A percentile compares a stretch with the other conserved stretches of the same genome.
These are phyloP conservation scores for Equus quagga DNA, from an alignment of 2,113 vertebrate species.

Conservation along the genomic window DNA sequence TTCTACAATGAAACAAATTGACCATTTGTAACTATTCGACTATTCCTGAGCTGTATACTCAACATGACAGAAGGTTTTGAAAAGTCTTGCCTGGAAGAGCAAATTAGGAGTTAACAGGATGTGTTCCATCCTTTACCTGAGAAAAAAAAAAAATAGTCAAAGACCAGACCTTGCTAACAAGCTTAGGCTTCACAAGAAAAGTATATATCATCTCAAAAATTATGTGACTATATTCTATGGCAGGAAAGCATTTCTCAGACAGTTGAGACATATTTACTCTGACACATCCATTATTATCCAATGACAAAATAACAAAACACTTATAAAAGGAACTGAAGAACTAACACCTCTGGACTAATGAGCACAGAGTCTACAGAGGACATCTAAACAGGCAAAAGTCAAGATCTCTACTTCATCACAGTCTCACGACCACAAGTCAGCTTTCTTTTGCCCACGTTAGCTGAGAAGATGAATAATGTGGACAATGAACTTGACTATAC, in stretches of 20 bases:
- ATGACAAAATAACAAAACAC: slow-evolving; percentile 51
- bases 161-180: background rate
- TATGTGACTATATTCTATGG: background rate
- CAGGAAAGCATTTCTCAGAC: slow-evolving; percentile 11
- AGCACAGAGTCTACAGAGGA: background rate
- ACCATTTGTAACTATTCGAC: background rate
- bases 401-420: background rate
- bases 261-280: slow-evolving; percentile 53
- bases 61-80: background rate
- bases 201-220: slow-evolving; percentile 7
- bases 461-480: background rate
- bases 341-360: slow-evolving; percentile 26
- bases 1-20: background rate
- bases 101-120: slow-evolving; percentile 41
- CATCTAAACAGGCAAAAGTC: background rate
- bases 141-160: background rate
- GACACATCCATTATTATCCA: slow-evolving; percentile 57
- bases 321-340: slow-evolving; percentile 39
- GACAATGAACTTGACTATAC: background rate
- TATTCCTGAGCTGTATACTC: background rate
- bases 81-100: background rate
- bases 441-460: background rate
- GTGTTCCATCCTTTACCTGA: background rate
- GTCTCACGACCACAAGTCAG: background rate
- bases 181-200: background rate